Evolutionary conservation across 2,113 vertebrate genomes (phyloP).

Genomic region (Spea multiplicata): DNA sequence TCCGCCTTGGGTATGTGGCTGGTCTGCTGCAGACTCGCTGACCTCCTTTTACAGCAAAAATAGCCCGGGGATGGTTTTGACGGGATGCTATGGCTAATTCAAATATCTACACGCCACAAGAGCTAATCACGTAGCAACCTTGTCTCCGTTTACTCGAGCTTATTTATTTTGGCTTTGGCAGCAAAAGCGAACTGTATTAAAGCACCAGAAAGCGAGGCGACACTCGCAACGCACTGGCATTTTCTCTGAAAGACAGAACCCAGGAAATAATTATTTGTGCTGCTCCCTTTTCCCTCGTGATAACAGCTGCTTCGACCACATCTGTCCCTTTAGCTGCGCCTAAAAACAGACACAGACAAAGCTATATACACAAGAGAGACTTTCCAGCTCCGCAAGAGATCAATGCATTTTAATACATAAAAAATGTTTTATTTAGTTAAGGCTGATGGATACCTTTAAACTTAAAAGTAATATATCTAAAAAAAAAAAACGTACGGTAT

Average conservation of each 20-base stretch:
- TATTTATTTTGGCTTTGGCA: neutral
- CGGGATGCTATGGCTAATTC: neutral
- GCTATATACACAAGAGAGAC: neutral
- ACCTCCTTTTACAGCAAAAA: slow-evolving; percentile 23
- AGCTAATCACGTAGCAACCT: slow-evolving; percentile 7
- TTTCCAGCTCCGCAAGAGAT: too few species aligned
- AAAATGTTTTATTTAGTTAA: too few species aligned
- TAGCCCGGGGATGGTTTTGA: slow-evolving; percentile 7
- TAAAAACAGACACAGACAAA: slow-evolving; percentile 2
- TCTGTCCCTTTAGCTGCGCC: neutral
- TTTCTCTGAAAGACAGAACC: neutral
- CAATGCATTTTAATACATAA: too few species aligned
- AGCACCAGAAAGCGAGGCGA: neutral
- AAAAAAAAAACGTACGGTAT: too few species aligned
- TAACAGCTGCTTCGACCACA: neutral
- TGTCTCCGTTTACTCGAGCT: neutral
- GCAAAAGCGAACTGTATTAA: neutral
- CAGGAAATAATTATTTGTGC: neutral
- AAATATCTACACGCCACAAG: neutral
- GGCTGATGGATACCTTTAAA: too few species aligned
- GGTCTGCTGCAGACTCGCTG: slow-evolving; percentile 23
- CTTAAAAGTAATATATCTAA: too few species aligned
- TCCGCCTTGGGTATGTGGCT: slow-evolving; percentile 9
- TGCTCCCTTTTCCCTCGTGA: neutral
- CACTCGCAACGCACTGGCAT: neutral